A percentile compares a stretch with the other conserved stretches of the same genome.
These are phyloP conservation scores for Castor canadensis DNA, from an alignment of 2,113 vertebrate species.

Conservation along the genomic window DNA sequence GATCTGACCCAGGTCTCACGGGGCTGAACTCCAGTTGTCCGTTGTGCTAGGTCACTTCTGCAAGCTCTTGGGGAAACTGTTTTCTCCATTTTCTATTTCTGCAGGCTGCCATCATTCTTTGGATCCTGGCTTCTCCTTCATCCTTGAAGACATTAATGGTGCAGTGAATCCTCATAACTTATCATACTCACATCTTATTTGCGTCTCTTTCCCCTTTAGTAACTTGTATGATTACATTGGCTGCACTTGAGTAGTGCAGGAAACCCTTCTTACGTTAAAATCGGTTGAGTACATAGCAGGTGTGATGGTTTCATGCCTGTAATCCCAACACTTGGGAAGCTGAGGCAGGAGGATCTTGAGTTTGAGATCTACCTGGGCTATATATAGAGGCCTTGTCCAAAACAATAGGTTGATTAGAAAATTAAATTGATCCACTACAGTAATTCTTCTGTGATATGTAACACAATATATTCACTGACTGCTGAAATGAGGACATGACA, in stretches of 20 bases:
- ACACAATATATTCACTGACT: background rate
- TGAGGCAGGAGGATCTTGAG: too few species aligned
- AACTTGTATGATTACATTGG: background rate
- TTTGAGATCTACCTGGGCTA: too few species aligned
- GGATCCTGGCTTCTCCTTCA: too few species aligned
- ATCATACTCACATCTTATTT: background rate
- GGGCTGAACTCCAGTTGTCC: background rate
- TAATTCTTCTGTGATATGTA: background rate
- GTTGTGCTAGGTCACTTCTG: rapidly evolving
- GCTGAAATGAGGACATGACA: background rate
- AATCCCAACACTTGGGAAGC: too few species aligned
- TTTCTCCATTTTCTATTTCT: background rate
- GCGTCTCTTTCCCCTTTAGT: background rate
- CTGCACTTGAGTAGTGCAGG: background rate
- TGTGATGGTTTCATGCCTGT: too few species aligned
- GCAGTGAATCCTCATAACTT: background rate
- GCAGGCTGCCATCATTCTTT: background rate
- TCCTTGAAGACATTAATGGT: background rate
- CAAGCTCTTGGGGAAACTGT: background rate
- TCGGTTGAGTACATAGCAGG: too few species aligned
- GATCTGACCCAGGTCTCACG: too few species aligned
- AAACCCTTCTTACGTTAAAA: too few species aligned
- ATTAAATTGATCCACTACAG: background rate
- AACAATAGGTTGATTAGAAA: background rate
- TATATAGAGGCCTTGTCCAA: too few species aligned